These are phyloP conservation scores for Drosophila borealis DNA, from an alignment of 2,888 invertebrate species.

Conservation along the genomic window DNA sequence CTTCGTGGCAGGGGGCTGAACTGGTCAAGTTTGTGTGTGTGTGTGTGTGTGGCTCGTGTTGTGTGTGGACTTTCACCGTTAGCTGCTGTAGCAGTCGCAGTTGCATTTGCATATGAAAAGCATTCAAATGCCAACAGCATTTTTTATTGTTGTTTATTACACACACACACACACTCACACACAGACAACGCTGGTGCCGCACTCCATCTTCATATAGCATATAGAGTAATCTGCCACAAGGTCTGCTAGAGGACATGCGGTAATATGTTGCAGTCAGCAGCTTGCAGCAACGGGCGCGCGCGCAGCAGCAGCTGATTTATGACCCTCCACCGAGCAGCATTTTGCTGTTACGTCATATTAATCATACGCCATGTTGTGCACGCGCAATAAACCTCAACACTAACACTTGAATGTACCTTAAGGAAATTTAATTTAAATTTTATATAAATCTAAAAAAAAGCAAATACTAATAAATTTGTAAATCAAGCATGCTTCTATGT, in stretches of 20 bases:
- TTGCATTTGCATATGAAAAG: slow-evolving; percentile 20
- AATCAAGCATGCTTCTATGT: slow-evolving; percentile 17
- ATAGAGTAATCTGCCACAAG: slow-evolving; percentile 71
- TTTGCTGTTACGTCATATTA: slow-evolving; percentile 48
- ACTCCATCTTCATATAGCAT: slow-evolving; percentile 25
- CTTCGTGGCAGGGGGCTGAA: neutral
- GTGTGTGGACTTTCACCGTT: slow-evolving; percentile 5
- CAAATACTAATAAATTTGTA: slow-evolving; percentile 5
- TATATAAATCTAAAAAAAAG: neutral
- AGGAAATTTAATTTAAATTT: neutral
- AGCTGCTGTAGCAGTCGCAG: slow-evolving; percentile 12
- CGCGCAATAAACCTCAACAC: neutral
- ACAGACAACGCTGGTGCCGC: neutral
- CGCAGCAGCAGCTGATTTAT: slow-evolving; percentile 46
- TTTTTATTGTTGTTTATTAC: slow-evolving; percentile 7
- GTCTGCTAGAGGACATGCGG: slow-evolving; percentile 37
- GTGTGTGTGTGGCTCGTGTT: slow-evolving; percentile 1
- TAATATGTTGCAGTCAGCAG: slow-evolving; percentile 14
- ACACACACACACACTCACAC: slow-evolving; percentile 8
- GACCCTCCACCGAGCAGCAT: slow-evolving; percentile 31
- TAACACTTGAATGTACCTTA: slow-evolving; percentile 9
- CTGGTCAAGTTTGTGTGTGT: slow-evolving; percentile 2
- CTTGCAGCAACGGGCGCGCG: slow-evolving; percentile 19
- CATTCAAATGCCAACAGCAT: slow-evolving; percentile 16
- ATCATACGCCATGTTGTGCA: slow-evolving; percentile 65